Base-by-base conservation (phyloP, 2,797 vertebrate species). In the Moxostoma hubbsi region DNA sequence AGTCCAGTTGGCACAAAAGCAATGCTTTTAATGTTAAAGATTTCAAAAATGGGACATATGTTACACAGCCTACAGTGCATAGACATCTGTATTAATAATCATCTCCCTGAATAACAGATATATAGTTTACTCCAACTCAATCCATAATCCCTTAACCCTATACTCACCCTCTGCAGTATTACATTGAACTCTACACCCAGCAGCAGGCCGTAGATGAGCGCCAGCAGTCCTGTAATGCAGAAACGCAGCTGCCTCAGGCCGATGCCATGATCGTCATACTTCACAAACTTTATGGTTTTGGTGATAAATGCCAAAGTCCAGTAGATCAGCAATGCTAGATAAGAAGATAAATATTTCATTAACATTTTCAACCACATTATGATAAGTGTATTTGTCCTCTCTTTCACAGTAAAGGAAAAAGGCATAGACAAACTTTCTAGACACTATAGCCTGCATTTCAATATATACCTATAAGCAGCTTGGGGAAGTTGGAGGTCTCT, bases 401-500 rank as follows among this genome's bases (percentile, higher is more conserved):
- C 11, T 43, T 63, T 13, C 15, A 7, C n/a, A n/a, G 4, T 63
- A 63, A 36, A 61, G 24, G 12, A 59, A 9, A 8, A 51, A 4
- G 50, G 9, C 9, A 10, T 51, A 11, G 2, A 9, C 0, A 51
- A 51, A 4, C 9, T 10, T 51, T 51, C 2, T 24, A 2, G 18
- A 1, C 18, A 24, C 18, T 24, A 24, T 24, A 24, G 18, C 18
- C 18, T 24, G 18, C 18, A 24, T 24, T 51, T 18, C 46, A 46
- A 10, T 36, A 85, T 91, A 0, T 93, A 96, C 95, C 94, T 0
- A 96, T 93, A 62, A 96, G 88, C 58, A 96, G 81, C 82, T 96
- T 96, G 0, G 95, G 95, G 85, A 96, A 96, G 89, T 96, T 96
- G 82, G 95, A 96, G 64, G 95, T 96, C 90, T 96, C 95, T 0